Conservation (phyloP, 2,888 invertebrate genomes). For the Leptinotarsa tumamoca region DNA sequence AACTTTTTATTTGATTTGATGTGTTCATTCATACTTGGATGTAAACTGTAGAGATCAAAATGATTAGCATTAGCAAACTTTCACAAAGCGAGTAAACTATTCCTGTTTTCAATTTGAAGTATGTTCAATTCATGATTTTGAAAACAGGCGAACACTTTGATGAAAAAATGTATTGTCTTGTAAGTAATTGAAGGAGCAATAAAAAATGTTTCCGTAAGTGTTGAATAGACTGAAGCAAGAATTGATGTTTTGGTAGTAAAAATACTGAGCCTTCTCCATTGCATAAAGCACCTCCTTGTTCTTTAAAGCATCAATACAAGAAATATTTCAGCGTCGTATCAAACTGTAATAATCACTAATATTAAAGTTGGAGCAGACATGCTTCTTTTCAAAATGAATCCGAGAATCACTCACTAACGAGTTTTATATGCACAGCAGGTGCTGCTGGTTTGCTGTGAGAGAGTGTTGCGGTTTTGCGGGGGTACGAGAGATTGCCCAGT, state of each 20-base stretch:
- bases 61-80: too few species aligned
- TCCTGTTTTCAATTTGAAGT: background rate
- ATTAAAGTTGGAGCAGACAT: background rate
- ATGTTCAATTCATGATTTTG: background rate
- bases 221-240: too few species aligned
- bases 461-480: constrained; percentile 24
- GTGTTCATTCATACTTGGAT: too few species aligned
- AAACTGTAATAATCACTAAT: background rate
- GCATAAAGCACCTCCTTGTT: background rate
- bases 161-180: too few species aligned
- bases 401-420: constrained; percentile 8
- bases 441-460: constrained; percentile 22
- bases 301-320: background rate
- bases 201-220: too few species aligned
- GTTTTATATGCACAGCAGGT: constrained; percentile 30
- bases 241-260: too few species aligned
- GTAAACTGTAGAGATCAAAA: too few species aligned
- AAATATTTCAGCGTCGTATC: background rate
- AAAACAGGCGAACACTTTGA: too few species aligned
- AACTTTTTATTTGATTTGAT: too few species aligned
- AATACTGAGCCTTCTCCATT: background rate
- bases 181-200: too few species aligned
- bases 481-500: constrained; percentile 15
- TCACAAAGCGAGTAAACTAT: background rate
- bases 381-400: background rate